Evolutionary conservation across 1,140 invertebrate genomes (phyloP).

Genomic region (Diachasmimorpha longicaudata): DNA sequence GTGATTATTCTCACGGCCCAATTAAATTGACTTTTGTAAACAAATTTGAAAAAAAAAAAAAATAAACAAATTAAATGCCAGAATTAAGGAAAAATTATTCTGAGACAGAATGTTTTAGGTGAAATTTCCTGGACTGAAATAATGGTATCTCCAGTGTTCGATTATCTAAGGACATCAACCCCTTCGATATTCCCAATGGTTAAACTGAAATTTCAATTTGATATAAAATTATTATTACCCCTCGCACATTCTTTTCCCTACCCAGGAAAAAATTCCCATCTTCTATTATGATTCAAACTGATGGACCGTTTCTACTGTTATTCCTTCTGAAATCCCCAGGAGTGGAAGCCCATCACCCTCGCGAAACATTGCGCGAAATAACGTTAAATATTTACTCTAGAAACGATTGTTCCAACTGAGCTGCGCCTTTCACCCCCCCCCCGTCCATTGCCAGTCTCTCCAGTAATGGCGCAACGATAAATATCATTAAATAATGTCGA

Average conservation of each 20-base stretch:
- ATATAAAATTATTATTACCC: background rate
- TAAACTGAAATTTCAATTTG: background rate
- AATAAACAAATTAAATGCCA: no score
- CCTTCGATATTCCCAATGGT: background rate
- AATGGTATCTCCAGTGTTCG: no score
- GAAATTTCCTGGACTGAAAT: no score
- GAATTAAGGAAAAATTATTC: no score
- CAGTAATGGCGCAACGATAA: conserved; percentile 53
- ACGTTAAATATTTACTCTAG: conserved; percentile 63
- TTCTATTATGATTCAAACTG: conserved; percentile 3
- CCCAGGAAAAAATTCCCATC: background rate
- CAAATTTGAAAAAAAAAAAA: background rate
- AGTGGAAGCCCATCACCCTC: conserved; percentile 29
- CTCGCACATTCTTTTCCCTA: background rate
- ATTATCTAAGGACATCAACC: no score
- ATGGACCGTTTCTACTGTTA: background rate
- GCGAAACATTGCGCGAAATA: conserved; percentile 63
- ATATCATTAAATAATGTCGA: conserved; percentile 65
- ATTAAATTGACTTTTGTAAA: background rate
- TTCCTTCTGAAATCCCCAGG: conserved; percentile 5
- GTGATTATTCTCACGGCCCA: conserved; percentile 2
- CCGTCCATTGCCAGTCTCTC: background rate
- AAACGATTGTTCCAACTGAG: conserved; percentile 53
- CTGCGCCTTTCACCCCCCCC: conserved; percentile 16
- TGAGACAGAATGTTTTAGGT: no score